phyloP scores from a whole-genome alignment of 2,797 vertebrate genomes.

The Lagodon rhomboides region DNA sequence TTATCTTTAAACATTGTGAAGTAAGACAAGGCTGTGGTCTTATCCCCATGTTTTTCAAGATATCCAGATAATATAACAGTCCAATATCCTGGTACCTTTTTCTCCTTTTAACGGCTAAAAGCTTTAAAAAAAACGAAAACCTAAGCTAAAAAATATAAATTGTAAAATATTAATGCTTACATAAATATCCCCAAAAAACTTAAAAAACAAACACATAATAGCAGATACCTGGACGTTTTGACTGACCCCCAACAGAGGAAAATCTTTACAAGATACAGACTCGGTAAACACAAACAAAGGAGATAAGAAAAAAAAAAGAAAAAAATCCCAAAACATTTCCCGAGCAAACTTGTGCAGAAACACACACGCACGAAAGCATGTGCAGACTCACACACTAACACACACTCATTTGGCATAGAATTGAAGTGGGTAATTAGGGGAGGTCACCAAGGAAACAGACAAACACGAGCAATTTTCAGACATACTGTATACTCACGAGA shows the following conservation, averaged over 20 bases:
- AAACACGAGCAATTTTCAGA: constrained; percentile 69
- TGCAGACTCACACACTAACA: constrained; percentile 22
- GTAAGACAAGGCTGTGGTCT: background rate
- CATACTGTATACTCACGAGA: constrained; percentile 56
- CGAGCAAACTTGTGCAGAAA: constrained; percentile 57
- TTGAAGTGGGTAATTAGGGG: constrained; percentile 81
- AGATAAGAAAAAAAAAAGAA: constrained; percentile 18
- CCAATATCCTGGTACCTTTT: background rate
- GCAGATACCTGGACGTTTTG: constrained; percentile 23
- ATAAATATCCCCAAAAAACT: constrained; percentile 32
- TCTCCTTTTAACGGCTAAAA: constrained; percentile 9
- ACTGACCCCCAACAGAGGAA: constrained; percentile 39
- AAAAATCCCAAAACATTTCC: constrained; percentile 51
- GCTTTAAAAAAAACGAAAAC: background rate
- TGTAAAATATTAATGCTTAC: constrained; percentile 8
- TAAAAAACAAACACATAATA: background rate
- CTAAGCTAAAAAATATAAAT: background rate
- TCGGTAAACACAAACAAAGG: constrained; percentile 21
- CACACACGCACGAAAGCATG: constrained; percentile 43
- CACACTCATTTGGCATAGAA: constrained; percentile 32
- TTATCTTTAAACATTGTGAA: background rate
- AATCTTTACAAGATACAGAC: constrained; percentile 32
- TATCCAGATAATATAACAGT: constrained; percentile 1
- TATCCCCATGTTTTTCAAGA: background rate
- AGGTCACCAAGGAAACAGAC: constrained; percentile 77